Evolutionary conservation across 2,113 vertebrate genomes (phyloP), one percentile per base, ranked within the genome.

Genomic region (Atherinomorus stipes): DNA sequence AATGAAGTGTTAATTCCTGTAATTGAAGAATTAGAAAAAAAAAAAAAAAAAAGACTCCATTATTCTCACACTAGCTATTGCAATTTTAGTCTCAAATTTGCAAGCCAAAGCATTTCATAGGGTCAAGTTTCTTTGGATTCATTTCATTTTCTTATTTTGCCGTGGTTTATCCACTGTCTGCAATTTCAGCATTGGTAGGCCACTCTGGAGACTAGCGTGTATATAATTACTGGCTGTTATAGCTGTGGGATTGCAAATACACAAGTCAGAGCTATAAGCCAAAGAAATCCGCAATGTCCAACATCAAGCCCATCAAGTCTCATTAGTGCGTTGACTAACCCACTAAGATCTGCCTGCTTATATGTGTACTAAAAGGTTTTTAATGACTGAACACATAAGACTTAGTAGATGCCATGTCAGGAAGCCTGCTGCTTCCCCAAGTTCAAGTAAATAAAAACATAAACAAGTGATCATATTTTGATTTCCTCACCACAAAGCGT

Each of bases 201-300:
- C 76, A 72, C 82, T 76, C 58, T 65, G 75, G 74, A 80, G 81
- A 74, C 79, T 40, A 59, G 64, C 22, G 74, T 75, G 75, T 84
- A 50, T 84, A 63, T 88, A 92, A 90, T 92, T 83, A 90, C 76
- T 81, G 74, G 63, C 73, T 70, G 65, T 71, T 84, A 90, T 79
- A 83, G 74, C 76, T 79, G 34, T 70, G 84, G 71, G 79, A 72
- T 64, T 64, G 65, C 80, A 85, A 86, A 88, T 57, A 79, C 74
- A 85, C 76, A 71, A 76, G 64, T 76, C 54, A 23, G 56, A 74
- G 61, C 58, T 72, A 45, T 64, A 78, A 85, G 76, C 81, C 74
- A 7, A 65, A 82, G 56, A 78, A 78, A 80, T 80, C 60, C 15
- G 22, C 57, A 49, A 76, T 50, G 83, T 78, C 81, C 74, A 78